Percentiles rank a stretch among this genome's conserved stretches.
phyloP scores from a whole-genome alignment of 2,888 invertebrate genomes.

The Drosophila infuscata region DNA sequence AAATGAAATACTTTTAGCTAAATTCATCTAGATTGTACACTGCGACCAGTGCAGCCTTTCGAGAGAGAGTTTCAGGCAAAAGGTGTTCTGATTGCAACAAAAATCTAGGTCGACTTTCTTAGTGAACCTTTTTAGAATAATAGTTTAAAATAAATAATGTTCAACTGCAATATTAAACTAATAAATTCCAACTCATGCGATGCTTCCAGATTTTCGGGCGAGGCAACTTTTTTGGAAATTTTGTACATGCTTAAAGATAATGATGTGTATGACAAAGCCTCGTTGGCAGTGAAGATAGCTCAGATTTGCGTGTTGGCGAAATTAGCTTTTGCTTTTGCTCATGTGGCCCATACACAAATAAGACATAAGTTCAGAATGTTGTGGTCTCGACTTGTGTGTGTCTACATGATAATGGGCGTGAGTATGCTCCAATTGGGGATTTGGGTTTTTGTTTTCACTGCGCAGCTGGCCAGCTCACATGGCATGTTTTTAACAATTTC shows the following conservation, averaged over 20 bases:
- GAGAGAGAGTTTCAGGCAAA: not conserved
- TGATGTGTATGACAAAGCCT: not conserved
- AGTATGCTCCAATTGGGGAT: conserved; percentile 53
- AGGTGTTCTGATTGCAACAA: too few relatives aligned
- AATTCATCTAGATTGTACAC: not conserved
- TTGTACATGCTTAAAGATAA: not conserved
- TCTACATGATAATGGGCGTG: conserved; percentile 29
- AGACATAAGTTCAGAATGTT: conserved; percentile 28
- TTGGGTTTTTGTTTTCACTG: conserved; percentile 37
- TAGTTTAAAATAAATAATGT: not conserved
- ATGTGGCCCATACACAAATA: conserved; percentile 1
- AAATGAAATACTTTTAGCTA: not conserved
- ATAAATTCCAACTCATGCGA: not conserved
- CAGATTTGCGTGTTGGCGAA: conserved; percentile 23
- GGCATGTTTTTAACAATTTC: conserved; percentile 42
- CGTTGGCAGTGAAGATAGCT: not conserved
- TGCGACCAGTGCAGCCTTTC: too few relatives aligned
- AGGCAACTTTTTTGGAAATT: not conserved
- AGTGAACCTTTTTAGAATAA: not conserved
- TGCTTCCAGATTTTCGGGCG: not conserved
- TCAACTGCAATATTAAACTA: not conserved
- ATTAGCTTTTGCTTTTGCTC: conserved; percentile 9
- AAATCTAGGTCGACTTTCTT: too few relatives aligned
- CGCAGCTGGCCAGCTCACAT: conserved; percentile 21
- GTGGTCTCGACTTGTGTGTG: conserved; percentile 11